These are phyloP conservation scores for Lagopus muta DNA, from an alignment of 2,113 vertebrate species.

Conservation along the genomic window DNA sequence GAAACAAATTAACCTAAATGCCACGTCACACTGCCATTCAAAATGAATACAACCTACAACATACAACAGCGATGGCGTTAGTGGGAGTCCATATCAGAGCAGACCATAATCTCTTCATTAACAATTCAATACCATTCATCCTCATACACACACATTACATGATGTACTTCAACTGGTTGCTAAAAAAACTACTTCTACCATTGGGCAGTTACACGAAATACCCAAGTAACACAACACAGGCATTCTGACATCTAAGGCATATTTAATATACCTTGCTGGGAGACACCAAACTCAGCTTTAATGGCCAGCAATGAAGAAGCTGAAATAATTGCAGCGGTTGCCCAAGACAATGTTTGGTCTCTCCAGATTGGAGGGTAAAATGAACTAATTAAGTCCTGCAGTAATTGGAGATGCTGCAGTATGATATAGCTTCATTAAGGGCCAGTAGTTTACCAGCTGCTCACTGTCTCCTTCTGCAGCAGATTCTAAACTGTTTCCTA, in stretches of 20 bases:
- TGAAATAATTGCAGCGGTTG: slow-evolving; percentile 8
- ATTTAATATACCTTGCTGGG: not conserved
- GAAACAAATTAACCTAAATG: not conserved
- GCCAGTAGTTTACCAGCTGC: slow-evolving; percentile 71
- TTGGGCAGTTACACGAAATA: rapidly evolving
- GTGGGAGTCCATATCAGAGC: not conserved
- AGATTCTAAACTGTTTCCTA: slow-evolving; percentile 20
- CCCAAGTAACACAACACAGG: not conserved
- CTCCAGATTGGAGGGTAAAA: slow-evolving; percentile 58
- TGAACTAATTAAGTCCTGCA: slow-evolving; percentile 56
- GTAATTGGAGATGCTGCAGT: slow-evolving; percentile 55
- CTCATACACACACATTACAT: not conserved
- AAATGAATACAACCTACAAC: not conserved
- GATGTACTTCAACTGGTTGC: not conserved
- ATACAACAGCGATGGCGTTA: not conserved
- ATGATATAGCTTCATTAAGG: slow-evolving; percentile 52
- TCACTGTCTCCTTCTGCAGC: slow-evolving; percentile 44
- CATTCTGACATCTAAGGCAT: not conserved
- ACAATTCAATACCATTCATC: not conserved
- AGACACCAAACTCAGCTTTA: slow-evolving; percentile 27
- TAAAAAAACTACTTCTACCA: not conserved
- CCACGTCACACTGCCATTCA: not conserved
- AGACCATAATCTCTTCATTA: not conserved
- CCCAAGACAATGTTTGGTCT: slow-evolving; percentile 42
- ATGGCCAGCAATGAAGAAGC: not conserved